Conservation (phyloP, 1,140 invertebrate genomes). For the Meloidogyne floridensis region DNA sequence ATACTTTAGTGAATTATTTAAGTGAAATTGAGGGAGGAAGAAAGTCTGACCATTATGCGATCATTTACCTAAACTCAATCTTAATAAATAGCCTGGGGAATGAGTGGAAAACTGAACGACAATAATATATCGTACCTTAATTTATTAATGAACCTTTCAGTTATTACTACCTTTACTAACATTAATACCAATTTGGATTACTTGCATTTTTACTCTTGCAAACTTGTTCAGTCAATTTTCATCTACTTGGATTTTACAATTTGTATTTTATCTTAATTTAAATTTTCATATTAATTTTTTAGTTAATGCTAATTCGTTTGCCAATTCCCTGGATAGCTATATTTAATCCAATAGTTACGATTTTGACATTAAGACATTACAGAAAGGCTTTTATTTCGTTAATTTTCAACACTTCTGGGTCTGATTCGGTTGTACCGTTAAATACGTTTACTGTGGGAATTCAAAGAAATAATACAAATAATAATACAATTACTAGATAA, state of each 20-base stretch:
- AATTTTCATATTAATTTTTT: neutral
- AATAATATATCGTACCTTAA: too few species aligned
- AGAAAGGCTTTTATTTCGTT: neutral
- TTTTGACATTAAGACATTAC: slow-evolving; percentile 12
- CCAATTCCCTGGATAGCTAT: too few species aligned
- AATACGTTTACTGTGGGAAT: neutral
- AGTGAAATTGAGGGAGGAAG: too few species aligned
- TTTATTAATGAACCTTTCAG: neutral
- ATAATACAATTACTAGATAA: too few species aligned
- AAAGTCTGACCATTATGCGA: too few species aligned
- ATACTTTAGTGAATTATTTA: too few species aligned
- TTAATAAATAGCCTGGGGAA: too few species aligned
- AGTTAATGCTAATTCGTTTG: neutral
- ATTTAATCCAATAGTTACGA: neutral
- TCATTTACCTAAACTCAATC: too few species aligned
- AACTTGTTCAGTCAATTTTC: neutral
- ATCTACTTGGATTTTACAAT: neutral
- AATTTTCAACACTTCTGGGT: neutral
- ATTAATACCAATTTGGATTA: slow-evolving; percentile 3
- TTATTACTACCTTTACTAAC: slow-evolving; percentile 5
- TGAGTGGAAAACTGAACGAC: too few species aligned
- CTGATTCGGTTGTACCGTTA: neutral
- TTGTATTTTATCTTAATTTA: neutral
- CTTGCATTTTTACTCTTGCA: neutral
- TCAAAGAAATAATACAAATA: neutral